A percentile compares a stretch with the other conserved stretches of the same genome.
phyloP scores from a whole-genome alignment of 2,888 invertebrate species.

The Pollenia griseotomentosa region DNA sequence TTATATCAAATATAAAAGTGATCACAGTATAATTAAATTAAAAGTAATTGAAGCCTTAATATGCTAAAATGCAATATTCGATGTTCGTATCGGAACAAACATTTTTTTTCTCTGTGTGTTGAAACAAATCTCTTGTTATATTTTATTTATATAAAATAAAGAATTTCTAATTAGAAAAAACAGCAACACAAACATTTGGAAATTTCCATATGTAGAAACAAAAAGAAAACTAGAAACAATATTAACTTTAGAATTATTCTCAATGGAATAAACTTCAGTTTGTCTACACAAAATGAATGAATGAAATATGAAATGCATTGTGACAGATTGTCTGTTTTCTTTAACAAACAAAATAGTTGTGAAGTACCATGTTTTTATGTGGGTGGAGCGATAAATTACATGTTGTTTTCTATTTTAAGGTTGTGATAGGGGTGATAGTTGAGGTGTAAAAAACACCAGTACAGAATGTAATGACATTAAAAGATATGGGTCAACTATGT shows the following conservation, averaged over 20 bases:
- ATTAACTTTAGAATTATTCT: conserved; percentile 35
- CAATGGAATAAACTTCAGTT: conserved; percentile 44
- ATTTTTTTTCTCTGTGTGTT: too few relatives aligned
- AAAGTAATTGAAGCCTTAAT: too few relatives aligned
- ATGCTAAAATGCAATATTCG: too few relatives aligned
- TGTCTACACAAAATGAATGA: conserved; percentile 28
- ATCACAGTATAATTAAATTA: too few relatives aligned
- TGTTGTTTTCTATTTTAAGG: background rate
- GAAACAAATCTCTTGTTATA: background rate
- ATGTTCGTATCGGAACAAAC: too few relatives aligned
- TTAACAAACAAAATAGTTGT: background rate
- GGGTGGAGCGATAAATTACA: conserved; percentile 11
- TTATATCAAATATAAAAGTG: too few relatives aligned
- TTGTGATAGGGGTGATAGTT: background rate
- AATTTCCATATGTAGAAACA: background rate
- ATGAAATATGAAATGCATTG: conserved; percentile 59
- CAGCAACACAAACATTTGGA: conserved; percentile 37
- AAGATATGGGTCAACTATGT: background rate
- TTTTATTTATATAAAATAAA: background rate
- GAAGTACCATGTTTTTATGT: background rate
- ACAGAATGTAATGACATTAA: background rate
- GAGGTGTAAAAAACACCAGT: background rate
- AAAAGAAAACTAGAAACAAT: background rate
- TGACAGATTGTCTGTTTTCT: conserved; percentile 41
- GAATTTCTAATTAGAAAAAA: conserved; percentile 47